These are phyloP conservation scores for Hypotaenidia okinawae DNA, from an alignment of 2,797 vertebrate genomes.

Conservation along the genomic window DNA sequence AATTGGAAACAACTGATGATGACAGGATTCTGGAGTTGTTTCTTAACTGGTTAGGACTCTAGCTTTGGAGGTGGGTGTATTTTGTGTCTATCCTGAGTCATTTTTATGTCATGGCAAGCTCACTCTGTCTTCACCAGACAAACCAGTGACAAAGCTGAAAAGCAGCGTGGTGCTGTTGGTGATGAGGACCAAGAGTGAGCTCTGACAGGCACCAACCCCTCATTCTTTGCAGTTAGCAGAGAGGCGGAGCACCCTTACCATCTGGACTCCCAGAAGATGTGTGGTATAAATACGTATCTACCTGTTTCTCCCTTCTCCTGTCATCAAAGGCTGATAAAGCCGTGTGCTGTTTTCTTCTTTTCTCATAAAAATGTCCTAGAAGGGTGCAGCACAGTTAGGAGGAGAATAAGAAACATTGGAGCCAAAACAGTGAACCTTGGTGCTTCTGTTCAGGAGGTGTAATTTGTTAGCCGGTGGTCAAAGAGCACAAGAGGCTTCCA, in stretches of 20 bases:
- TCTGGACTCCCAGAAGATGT: not conserved
- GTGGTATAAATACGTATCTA: not conserved
- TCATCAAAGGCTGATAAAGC: not conserved
- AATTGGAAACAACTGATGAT: not conserved
- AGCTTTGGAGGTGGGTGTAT: conserved; percentile 1
- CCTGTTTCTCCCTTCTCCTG: not conserved
- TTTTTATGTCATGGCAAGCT: not conserved
- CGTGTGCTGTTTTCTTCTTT: not conserved
- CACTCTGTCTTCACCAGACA: not conserved
- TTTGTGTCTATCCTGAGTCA: conserved; percentile 22
- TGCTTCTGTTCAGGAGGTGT: not conserved
- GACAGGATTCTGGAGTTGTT: not conserved
- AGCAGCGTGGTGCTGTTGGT: not conserved
- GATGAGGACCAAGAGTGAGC: not conserved
- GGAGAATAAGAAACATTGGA: not conserved
- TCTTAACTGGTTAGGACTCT: not conserved
- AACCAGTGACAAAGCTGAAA: not conserved
- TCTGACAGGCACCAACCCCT: not conserved
- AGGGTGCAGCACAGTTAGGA: not conserved
- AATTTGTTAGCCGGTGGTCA: not conserved
- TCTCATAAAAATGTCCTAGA: not conserved
- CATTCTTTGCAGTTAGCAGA: not conserved
- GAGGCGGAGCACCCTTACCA: not conserved
- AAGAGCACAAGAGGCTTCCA: not conserved
- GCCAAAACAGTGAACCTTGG: not conserved